phyloP scores from a whole-genome alignment of 2,888 invertebrate species.

The Anthrax anthrax region DNA sequence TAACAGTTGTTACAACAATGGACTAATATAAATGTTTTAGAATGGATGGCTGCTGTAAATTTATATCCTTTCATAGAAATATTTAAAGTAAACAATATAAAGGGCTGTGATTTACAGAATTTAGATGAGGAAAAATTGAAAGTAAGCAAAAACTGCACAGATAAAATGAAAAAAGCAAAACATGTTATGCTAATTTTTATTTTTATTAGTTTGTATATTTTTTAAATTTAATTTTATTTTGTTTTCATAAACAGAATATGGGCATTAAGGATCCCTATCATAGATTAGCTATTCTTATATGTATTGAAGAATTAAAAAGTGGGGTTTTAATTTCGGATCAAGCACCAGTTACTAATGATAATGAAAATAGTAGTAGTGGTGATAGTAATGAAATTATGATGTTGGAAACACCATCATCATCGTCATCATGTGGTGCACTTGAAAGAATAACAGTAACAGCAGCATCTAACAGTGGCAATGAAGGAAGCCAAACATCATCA shows the following conservation, averaged over 20 bases:
- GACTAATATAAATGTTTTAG: slow-evolving; percentile 53
- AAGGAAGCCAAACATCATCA: slow-evolving; percentile 8
- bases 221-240: neutral
- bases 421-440: neutral
- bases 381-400: neutral
- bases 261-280: slow-evolving; percentile 61
- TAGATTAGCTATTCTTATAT: slow-evolving; percentile 50
- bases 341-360: slow-evolving; percentile 1
- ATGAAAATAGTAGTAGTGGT: neutral
- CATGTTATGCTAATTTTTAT: neutral
- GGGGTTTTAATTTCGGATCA: slow-evolving; percentile 14
- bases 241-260: slow-evolving; percentile 41
- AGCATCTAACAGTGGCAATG: neutral
- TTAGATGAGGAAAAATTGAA: slow-evolving; percentile 51
- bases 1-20: slow-evolving; percentile 54
- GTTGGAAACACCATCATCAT: neutral
- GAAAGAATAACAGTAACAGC: neutral
- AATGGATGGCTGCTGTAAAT: slow-evolving; percentile 63
- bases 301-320: slow-evolving; percentile 48
- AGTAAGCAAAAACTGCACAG: too few species aligned
- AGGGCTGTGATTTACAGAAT: slow-evolving; percentile 48
- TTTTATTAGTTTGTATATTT: neutral
- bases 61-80: slow-evolving; percentile 55
- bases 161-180: too few species aligned
- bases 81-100: slow-evolving; percentile 55